phyloP scores from a whole-genome alignment of 2,113 vertebrate genomes.

The Tiliqua scincoides region DNA sequence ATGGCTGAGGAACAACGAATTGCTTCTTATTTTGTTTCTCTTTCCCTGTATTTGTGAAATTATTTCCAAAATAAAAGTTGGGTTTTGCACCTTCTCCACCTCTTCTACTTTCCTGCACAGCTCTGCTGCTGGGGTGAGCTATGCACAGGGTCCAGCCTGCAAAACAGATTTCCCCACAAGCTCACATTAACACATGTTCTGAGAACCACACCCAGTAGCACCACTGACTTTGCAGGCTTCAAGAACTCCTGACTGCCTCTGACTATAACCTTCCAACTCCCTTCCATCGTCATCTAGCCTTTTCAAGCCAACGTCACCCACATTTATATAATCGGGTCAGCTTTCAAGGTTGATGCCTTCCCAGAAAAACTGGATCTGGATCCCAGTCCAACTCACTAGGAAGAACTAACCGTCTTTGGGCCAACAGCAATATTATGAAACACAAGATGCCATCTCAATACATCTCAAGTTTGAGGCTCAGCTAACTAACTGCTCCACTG shows the following conservation, averaged over 20 bases:
- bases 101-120: no score
- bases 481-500: background rate
- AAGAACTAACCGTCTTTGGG: background rate
- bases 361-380: background rate
- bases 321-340: background rate
- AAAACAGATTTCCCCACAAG: no score
- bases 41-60: no score
- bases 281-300: background rate
- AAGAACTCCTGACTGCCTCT: background rate
- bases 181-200: no score
- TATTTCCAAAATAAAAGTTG: no score
- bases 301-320: background rate
- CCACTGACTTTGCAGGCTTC: background rate
- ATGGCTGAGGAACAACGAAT: no score
- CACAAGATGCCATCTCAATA: background rate
- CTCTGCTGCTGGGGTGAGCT: no score
- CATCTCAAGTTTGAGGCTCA: background rate
- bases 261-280: background rate
- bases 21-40: no score
- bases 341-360: accelerated
- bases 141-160: no score
- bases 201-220: no score
- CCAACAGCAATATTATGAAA: background rate
- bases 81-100: no score
- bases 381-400: background rate